Evolutionary conservation across 92 coral and sea anemone genomes (phyloP).

Genomic region (Isaurus tuberculatus): DNA sequence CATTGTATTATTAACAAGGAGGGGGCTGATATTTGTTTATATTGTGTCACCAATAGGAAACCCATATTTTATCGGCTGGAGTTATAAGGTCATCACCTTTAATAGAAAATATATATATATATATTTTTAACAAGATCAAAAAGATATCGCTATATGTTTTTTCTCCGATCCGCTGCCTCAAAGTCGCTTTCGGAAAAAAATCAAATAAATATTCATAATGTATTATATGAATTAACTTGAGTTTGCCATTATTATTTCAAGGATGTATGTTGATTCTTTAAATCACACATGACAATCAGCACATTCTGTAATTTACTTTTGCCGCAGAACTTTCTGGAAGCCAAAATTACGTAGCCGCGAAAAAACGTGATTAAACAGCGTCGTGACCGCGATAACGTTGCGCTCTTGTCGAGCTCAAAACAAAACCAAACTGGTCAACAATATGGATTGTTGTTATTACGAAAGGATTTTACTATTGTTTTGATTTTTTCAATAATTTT

Average conservation of each 20-base stretch:
- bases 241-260: neutral
- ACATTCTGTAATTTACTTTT: neutral
- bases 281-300: neutral
- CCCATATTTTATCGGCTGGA: neutral
- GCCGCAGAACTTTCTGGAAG: no score
- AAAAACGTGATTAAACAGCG: no score
- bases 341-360: no score
- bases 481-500: no score
- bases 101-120: neutral
- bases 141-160: neutral
- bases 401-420: no score
- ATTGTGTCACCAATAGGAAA: slow-evolving; percentile 35
- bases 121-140: slow-evolving; percentile 1
- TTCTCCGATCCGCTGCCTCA: neutral
- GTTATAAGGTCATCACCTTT: slow-evolving; percentile 35
- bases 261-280: neutral
- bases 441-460: no score
- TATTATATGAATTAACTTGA: neutral
- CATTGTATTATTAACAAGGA: neutral
- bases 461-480: no score
- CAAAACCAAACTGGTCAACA: no score
- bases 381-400: no score
- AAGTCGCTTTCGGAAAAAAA: neutral
- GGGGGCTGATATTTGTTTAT: slow-evolving; percentile 32
- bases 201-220: neutral